phyloP scores from a whole-genome alignment of 2,797 vertebrate genomes.

The Hybognathus amarus region DNA sequence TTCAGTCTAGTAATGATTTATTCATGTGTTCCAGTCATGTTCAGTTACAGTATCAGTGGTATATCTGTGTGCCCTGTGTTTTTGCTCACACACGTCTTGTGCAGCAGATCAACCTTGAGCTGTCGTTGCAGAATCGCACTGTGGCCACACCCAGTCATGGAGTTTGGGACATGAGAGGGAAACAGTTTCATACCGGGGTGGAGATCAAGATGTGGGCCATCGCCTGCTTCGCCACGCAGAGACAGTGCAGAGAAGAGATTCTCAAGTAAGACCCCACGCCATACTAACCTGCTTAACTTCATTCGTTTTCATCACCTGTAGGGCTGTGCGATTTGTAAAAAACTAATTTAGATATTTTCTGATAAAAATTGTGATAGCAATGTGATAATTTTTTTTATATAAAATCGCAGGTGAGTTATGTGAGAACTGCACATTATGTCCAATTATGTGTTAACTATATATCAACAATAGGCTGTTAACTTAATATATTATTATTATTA shows the following conservation, averaged over 20 bases:
- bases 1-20: not conserved
- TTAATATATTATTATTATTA: too few relatives aligned
- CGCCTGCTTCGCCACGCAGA: constrained; percentile 97
- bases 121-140: constrained; percentile 89
- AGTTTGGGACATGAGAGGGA: constrained; percentile 98
- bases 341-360: not conserved
- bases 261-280: constrained; percentile 84
- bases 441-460: not conserved
- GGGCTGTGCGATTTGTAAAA: rapidly evolving
- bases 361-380: not conserved
- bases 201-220: constrained; percentile 99
- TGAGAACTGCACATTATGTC: not conserved
- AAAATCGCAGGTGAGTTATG: not conserved
- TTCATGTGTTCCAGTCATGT: constrained; percentile 13
- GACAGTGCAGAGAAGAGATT: constrained; percentile 98
- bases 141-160: constrained; percentile 98
- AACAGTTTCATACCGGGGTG: constrained; percentile 97
- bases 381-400: too few relatives aligned
- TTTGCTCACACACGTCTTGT: constrained; percentile 49
- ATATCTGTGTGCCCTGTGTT: constrained; percentile 40
- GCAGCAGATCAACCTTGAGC: constrained; percentile 65
- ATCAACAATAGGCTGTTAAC: too few relatives aligned
- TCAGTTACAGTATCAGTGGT: not conserved
- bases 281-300: not conserved
- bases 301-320: not conserved